Evolutionary conservation across 2,888 invertebrate species (phyloP).

Genomic region (Perizoma flavofasciatum): DNA sequence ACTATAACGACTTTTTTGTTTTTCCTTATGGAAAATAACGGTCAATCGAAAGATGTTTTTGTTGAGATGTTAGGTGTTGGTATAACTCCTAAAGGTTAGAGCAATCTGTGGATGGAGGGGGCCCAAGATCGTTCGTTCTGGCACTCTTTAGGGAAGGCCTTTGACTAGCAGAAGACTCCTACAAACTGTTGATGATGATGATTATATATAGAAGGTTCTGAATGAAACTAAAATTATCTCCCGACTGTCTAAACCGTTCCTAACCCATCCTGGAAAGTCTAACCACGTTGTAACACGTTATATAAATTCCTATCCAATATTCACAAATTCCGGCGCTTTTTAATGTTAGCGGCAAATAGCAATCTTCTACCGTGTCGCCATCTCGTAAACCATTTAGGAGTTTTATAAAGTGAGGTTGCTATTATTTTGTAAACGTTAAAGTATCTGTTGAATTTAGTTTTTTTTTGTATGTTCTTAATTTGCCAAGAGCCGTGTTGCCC

Average conservation of each 20-base stretch:
- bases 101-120: too few relatives aligned
- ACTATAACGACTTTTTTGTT: too few relatives aligned
- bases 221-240: background rate
- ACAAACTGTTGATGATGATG: too few relatives aligned
- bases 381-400: conserved; percentile 55
- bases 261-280: conserved; percentile 23
- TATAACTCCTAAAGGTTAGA: too few relatives aligned
- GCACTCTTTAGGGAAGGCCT: too few relatives aligned
- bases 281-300: conserved; percentile 62
- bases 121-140: too few relatives aligned
- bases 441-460: background rate
- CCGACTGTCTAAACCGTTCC: conserved; percentile 15
- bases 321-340: conserved; percentile 77
- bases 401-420: conserved; percentile 42
- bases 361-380: conserved; percentile 64
- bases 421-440: background rate
- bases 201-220: too few relatives aligned
- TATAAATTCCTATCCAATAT: conserved; percentile 82
- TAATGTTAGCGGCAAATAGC: conserved; percentile 74
- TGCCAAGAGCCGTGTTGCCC: too few relatives aligned
- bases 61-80: too few relatives aligned
- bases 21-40: too few relatives aligned
- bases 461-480: background rate
- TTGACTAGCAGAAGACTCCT: too few relatives aligned
- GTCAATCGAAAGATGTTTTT: too few relatives aligned